Base-by-base conservation (phyloP, 2,888 invertebrate species). In the Portevinia maculata region DNA sequence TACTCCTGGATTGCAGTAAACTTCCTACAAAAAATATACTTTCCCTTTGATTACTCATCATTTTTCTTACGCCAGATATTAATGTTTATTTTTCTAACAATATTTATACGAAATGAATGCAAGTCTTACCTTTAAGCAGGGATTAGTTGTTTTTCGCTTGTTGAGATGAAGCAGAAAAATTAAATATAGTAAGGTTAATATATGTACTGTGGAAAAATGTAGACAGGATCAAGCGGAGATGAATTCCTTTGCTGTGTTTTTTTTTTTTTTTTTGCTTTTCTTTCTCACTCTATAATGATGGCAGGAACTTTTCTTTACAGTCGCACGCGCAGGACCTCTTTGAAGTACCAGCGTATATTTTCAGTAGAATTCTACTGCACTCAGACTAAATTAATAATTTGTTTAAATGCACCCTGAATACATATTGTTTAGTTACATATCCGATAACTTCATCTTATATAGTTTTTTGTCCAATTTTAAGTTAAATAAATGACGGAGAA, bases 231-330 rank as follows among this genome's bases (percentile, higher is more conserved):
- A 34, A 15, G 52, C 4, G 7, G 48, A 19, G n/a, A 44, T 7
- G 30, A 52, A 71, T 71, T 62, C 44, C 62, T 19, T 48, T 13
- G 28, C 17, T 39, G n/a, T n/a, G n/a, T n/a, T n/a, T n/a, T n/a
- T n/a, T n/a, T n/a, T n/a, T n/a, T n/a, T n/a, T n/a, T n/a, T n/a
- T 4, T 32, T 30, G n/a, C 41, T 57, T 50, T 28, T 48, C 24
- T 28, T 50, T 69, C 69, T 57, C 69, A 57, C 69, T 59, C 48
- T 48, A 19, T 6, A 9, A 39, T 37, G 5, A 15, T 39, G 19
- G 48, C 55, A 73, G 64, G 64, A 64, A 71, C 46, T 71, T 71
- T 55, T 71, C 24, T 53, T 62, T 17, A 55, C 55, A 39, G 30
- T 44, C 13, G 39, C n/a, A 46, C 37, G 73, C 64, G 73, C 73